Base-by-base conservation (phyloP, 2,113 vertebrate genomes). In the Sinocyclocheilus rhinocerous region DNA sequence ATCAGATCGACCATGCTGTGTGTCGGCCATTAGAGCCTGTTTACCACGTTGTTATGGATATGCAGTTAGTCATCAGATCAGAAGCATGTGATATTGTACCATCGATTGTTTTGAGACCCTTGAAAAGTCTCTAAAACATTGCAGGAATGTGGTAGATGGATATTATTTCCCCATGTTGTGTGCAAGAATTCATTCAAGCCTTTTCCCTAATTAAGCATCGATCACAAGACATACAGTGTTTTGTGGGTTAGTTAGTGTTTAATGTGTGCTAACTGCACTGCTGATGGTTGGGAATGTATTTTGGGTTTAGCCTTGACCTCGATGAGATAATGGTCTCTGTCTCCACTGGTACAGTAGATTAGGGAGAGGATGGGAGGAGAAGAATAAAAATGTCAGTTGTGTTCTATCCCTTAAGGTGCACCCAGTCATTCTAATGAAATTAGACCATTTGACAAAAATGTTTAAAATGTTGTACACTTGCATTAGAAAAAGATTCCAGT, bases 241-340 rank as follows among this genome's bases (percentile, higher is more conserved):
- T 63, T 81, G 59, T 81, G 8, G 7, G 59, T 33, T 7, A 39
- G 29, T 78, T 59, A 4, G 33, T 42, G 29, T 24, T 79, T 76
- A 8, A 57, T 57, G 50, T 57, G 50, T 42, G 11, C 33, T 39
- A 79, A 61, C 22, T 42, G 13, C 20, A 24, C 20, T 48, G 22
- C 11, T n/a, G 20, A n/a, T 48, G 39, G 57, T 4, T 63, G 61
- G 72, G 26, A 67, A 84, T 39, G 70, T 67, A 76, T 55, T 79
- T 29, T 42, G 26, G 59, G 77, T 87, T 84, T 24, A 85, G 78
- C 42, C 42, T 87, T 82, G 86, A 79, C 80, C 45, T 69, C n/a
- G 84, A 70, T 89, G 57, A 70, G 86, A 89, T 87, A 87, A 79
- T 26, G 42, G 8, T 57, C 39, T 75, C 63, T 20, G 48, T 75